These are phyloP conservation scores for Leptopilina clavipes DNA, from an alignment of 1,140 invertebrate species.

Conservation along the genomic window DNA sequence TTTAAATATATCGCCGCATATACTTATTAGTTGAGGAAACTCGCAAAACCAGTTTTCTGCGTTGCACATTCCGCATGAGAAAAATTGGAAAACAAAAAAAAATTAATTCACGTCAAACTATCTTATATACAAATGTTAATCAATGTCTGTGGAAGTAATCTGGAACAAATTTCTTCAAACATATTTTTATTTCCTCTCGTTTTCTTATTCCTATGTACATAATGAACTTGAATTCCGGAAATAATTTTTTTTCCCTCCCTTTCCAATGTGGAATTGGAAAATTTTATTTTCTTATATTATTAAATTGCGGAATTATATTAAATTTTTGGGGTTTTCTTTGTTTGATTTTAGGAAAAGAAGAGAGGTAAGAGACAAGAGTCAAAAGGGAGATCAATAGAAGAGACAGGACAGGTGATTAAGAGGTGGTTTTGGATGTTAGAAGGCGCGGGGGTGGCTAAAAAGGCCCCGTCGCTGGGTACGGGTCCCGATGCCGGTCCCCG, in stretches of 20 bases:
- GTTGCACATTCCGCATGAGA: slow-evolving; percentile 46
- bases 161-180: neutral
- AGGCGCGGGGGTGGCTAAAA: slow-evolving; percentile 73
- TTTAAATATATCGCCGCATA: slow-evolving; percentile 59
- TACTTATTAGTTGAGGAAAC: slow-evolving; percentile 48
- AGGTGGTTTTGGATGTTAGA: slow-evolving; percentile 73
- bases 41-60: slow-evolving; percentile 45
- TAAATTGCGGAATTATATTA: too few species aligned
- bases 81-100: slow-evolving; percentile 49
- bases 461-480: slow-evolving; percentile 74
- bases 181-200: too few species aligned
- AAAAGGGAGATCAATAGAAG: slow-evolving; percentile 45
- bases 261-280: too few species aligned
- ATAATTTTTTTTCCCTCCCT: neutral
- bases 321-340: too few species aligned
- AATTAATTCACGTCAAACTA: slow-evolving; percentile 14
- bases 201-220: neutral
- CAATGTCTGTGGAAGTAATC: neutral
- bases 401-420: slow-evolving; percentile 50
- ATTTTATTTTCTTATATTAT: too few species aligned
- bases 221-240: neutral
- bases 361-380: slow-evolving; percentile 21
- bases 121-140: neutral
- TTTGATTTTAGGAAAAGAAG: slow-evolving; percentile 45
- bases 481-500: slow-evolving; percentile 74